Evolutionary conservation across 2,888 invertebrate genomes (phyloP), one percentile per base, ranked within the genome.

Genomic region (Malachius bipustulatus): DNA sequence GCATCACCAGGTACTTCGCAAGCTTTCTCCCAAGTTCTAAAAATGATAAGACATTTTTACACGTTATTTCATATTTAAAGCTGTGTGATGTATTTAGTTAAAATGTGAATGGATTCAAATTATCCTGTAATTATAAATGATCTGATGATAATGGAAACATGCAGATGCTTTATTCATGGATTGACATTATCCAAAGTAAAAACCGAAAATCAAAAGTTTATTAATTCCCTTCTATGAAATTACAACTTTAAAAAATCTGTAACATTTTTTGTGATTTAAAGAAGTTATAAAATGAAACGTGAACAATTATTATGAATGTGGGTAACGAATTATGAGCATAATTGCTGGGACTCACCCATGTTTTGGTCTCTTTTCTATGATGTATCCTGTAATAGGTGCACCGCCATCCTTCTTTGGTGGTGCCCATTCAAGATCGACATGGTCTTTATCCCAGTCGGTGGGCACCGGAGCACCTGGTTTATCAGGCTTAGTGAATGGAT

Each of bases 341-440:
- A n/a, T n/a, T n/a, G n/a, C n/a, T 12, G 37, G 28, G 40, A 47
- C 56, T 48, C 73, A 77, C 55, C 84, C 83, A 54, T 81, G 82
- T 59, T 77, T 82, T 29, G 85, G 81, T 59, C 79, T 74, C 54
- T 88, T 89, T 52, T 91, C 90, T 50, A 91, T 79, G 36, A 91
- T 77, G 54, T 89, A 91, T 16, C 79, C 76, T 15, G 81, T 82
- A 44, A 94, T 83, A 0, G 90, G 89, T 14, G 90, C 79, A 11
- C 93, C 93, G 10, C 91, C 91, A 59, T 94, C 91, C 52, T 82
- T 81, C 62, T 85, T 88, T 0, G 98, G 97, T 35, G 91, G 79
- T 4, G 88, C 77, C 97, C 98, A 99, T 75, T 91, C 84, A 45
- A 98, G 66, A 55, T 90, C 91, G 55, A 96, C 93, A 56, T 88